Percentiles rank a stretch among this genome's conserved stretches.
Conservation (phyloP, 2,888 invertebrate species). For the Escarpia spicata region DNA sequence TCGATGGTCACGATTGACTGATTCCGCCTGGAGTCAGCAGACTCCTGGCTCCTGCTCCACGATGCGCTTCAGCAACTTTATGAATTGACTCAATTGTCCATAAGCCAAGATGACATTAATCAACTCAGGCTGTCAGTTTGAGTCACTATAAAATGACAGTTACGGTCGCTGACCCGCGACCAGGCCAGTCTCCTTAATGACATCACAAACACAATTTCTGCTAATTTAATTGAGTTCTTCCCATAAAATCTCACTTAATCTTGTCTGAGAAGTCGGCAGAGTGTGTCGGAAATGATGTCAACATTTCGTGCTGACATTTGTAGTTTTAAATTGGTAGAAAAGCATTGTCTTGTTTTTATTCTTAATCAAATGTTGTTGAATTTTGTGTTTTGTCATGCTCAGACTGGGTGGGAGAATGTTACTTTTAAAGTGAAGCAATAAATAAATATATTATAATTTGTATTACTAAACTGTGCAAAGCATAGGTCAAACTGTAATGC, state of each 20-base stretch:
- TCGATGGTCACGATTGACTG: neutral
- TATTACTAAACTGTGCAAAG: too few species aligned
- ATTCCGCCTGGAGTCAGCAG: neutral
- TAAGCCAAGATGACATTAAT: neutral
- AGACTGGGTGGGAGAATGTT: too few species aligned
- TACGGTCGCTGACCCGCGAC: neutral
- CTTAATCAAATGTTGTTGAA: neutral
- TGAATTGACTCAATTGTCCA: neutral
- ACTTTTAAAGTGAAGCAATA: too few species aligned
- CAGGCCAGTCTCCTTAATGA: neutral
- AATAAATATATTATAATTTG: too few species aligned
- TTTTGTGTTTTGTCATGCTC: neutral
- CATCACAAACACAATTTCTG: constrained; percentile 6
- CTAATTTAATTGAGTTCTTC: neutral
- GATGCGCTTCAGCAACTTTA: neutral
- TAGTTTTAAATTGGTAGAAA: neutral
- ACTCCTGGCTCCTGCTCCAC: neutral
- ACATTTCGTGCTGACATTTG: neutral
- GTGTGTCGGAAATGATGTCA: neutral
- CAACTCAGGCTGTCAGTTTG: neutral
- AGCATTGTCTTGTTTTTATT: neutral
- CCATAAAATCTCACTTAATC: constrained; percentile 13
- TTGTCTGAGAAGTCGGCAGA: neutral
- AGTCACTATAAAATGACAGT: neutral
- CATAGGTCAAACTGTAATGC: too few species aligned